phyloP scores from a whole-genome alignment of 2,797 vertebrate species.

The Diplodus sargus region DNA sequence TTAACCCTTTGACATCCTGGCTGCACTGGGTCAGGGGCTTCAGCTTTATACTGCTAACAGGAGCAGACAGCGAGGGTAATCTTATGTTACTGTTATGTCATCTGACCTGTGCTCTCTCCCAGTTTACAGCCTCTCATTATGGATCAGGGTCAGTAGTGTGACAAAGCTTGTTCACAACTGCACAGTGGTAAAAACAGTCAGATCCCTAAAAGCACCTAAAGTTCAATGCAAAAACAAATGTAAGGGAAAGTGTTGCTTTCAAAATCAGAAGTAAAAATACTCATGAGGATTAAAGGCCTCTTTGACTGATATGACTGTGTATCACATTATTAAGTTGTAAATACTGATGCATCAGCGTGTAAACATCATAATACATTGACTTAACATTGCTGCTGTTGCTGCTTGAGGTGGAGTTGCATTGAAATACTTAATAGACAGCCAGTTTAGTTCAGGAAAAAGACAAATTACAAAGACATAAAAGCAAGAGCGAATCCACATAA shows the following conservation, averaged over 20 bases:
- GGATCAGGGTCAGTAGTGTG: neutral
- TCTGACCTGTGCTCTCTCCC: neutral
- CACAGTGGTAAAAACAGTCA: neutral
- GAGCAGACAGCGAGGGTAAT: conserved; percentile 34
- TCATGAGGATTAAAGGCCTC: neutral
- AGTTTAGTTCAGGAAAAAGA: neutral
- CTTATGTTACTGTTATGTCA: neutral
- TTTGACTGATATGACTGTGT: neutral
- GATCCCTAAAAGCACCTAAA: neutral
- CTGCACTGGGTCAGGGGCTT: conserved; percentile 19
- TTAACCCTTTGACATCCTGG: conserved; percentile 42
- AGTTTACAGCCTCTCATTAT: neutral
- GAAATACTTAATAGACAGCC: neutral
- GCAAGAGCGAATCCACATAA: too few species aligned
- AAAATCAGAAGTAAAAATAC: neutral
- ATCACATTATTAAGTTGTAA: neutral
- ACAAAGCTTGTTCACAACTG: neutral
- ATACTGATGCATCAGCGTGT: neutral
- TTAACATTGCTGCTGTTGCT: neutral
- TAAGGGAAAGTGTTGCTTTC: neutral
- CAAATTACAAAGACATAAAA: too few species aligned
- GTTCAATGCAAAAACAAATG: neutral
- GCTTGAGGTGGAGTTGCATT: neutral
- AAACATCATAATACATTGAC: neutral
- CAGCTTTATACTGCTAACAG: conserved; percentile 11